Percentiles rank a stretch among this genome's conserved stretches.
phyloP scores from a whole-genome alignment of 2,113 vertebrate genomes.

The Guaruba guarouba region DNA sequence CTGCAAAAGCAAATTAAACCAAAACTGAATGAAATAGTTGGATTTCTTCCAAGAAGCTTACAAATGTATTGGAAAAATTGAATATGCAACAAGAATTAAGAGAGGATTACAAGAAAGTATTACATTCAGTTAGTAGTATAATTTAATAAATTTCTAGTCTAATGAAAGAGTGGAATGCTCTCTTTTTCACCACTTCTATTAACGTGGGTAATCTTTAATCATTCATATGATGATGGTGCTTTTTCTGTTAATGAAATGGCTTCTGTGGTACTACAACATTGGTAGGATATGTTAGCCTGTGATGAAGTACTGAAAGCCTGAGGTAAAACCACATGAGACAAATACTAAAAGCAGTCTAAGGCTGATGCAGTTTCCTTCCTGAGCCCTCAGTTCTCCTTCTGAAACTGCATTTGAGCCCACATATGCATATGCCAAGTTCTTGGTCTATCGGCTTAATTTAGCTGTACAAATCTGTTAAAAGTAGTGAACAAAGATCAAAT shows the following conservation, averaged over 20 bases:
- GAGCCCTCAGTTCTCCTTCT: background rate
- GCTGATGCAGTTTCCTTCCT: background rate
- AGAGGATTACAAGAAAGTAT: background rate
- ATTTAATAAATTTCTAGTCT: background rate
- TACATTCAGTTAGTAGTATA: background rate
- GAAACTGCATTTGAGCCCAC: background rate
- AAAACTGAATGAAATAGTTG: background rate
- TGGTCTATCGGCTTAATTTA: background rate
- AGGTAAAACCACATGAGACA: background rate
- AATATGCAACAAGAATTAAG: background rate
- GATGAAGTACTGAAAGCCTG: background rate
- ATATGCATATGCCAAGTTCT: accelerated
- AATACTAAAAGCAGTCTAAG: background rate
- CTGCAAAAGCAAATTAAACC: background rate
- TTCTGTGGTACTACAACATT: background rate
- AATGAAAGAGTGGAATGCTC: background rate
- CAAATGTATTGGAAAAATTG: background rate
- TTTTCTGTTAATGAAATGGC: background rate
- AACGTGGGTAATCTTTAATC: background rate
- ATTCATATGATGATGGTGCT: background rate
- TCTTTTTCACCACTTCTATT: background rate
- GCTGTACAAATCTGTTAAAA: background rate
- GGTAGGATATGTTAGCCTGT: background rate
- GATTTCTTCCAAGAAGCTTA: background rate
- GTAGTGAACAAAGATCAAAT: background rate